Base-by-base conservation (phyloP, 2,888 invertebrate genomes). In the Lepidonotus clava region DNA sequence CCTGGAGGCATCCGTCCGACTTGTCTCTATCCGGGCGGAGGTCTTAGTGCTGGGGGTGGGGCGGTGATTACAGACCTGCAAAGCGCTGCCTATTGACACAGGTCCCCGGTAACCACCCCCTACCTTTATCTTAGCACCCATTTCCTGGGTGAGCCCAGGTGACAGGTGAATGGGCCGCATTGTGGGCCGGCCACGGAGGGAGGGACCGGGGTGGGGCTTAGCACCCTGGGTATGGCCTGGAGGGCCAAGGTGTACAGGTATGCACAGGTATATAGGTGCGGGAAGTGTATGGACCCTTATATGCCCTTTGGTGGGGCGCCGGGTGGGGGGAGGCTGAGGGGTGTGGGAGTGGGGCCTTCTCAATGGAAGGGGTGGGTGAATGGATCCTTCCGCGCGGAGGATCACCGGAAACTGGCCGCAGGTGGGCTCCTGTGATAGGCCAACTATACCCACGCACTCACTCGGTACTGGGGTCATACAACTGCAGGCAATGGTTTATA, bases 71-170 rank as follows among this genome's bases (percentile, higher is more conserved):
- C 76, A 76, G 76, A 40, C n/a, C 46, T 14, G 28, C 61, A 61
- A 61, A 61, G 61, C 61, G 61, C 61, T 61, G 61, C 61, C 61
- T 32, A 61, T 61, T 61, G 61, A 61, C 61, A 61, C 24, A 61
- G 61, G 61, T 28, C 28, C 24, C 18, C 46, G 28, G 61, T 61
- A 61, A 61, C 28, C n/a, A 61, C 61, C 61, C 61, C 61, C 61
- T 28, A 61, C 61, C 61, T 61, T 61, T 61, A 61, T 61, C 53
- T 18, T 53, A 61, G 61, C 28, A 32, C 24, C n/a, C 61, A 61
- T 61, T 61, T 61, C 61, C 61, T 61, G 61, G 61, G 11, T 18
- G 18, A 6, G 46, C 46, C 18, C 6, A 6, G 18, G 46, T 11
- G 61, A 61, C 61, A 61, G 61, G 61, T 61, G 61, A 61, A 61